These are phyloP conservation scores for Seladonia tumulorum DNA, from an alignment of 2,888 invertebrate genomes.

Conservation along the genomic window DNA sequence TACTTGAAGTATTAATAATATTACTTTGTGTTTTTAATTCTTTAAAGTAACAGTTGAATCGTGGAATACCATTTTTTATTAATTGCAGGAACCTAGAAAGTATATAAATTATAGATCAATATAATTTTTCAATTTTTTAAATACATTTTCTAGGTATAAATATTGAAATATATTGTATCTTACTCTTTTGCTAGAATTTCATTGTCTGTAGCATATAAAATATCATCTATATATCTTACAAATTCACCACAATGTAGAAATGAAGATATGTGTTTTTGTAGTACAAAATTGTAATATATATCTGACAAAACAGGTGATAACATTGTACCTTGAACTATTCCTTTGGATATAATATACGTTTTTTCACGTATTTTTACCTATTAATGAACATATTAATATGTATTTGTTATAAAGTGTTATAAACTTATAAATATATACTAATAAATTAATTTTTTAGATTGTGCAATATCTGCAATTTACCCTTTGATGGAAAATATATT, in stretches of 20 bases:
- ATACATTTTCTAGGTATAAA: neutral
- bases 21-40: constrained; percentile 33
- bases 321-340: constrained; percentile 44
- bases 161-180: neutral
- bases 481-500: constrained; percentile 41
- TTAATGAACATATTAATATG: constrained; percentile 16
- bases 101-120: constrained; percentile 2
- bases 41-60: constrained; percentile 43
- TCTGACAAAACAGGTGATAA: constrained; percentile 51
- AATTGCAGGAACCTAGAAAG: constrained; percentile 39
- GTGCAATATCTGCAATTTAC: constrained; percentile 7
- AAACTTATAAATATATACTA: neutral
- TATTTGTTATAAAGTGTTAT: neutral
- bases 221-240: constrained; percentile 48
- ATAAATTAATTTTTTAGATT: neutral
- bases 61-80: constrained; percentile 32
- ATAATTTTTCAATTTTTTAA: neutral
- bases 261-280: constrained; percentile 25
- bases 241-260: constrained; percentile 27
- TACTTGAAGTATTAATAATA: neutral
- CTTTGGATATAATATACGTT: constrained; percentile 31
- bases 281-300: constrained; percentile 45
- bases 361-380: constrained; percentile 34
- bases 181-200: constrained; percentile 34
- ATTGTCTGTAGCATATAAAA: constrained; percentile 37